These are phyloP conservation scores for Bombus cullumanus DNA, from an alignment of 1,140 invertebrate species.

Conservation along the genomic window DNA sequence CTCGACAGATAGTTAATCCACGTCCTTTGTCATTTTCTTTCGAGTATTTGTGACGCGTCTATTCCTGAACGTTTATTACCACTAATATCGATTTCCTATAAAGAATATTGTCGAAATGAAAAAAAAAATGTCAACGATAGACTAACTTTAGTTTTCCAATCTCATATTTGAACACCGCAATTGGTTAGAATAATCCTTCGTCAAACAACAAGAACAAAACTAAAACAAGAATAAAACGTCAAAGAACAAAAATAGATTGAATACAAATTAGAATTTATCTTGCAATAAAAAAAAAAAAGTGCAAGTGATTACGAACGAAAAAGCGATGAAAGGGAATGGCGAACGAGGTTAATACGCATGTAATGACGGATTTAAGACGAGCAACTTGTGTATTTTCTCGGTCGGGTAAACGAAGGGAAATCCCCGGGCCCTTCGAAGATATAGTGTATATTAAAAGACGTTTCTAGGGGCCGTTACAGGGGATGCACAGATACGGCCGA, in stretches of 20 bases:
- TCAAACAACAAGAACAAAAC: too few relatives aligned
- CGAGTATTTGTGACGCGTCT: background rate
- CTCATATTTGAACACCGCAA: background rate
- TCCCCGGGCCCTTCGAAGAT: constrained; percentile 76
- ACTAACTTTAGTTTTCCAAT: background rate
- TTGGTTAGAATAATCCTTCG: background rate
- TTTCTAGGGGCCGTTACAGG: constrained; percentile 73
- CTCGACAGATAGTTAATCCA: background rate
- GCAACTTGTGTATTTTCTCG: constrained; percentile 43
- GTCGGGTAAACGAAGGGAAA: constrained; percentile 57
- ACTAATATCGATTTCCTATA: constrained; percentile 5
- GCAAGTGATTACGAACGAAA: background rate
- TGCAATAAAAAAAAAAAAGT: too few relatives aligned
- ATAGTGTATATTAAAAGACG: constrained; percentile 83
- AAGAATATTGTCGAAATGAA: background rate
- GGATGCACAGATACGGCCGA: constrained; percentile 76
- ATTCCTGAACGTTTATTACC: background rate
- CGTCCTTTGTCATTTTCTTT: too few relatives aligned
- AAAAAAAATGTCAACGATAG: background rate
- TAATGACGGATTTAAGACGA: constrained; percentile 70
- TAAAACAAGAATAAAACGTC: background rate
- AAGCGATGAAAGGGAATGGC: background rate
- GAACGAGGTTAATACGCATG: constrained; percentile 31
- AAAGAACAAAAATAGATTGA: background rate
- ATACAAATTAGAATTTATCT: background rate